Conservation (phyloP, 2,113 vertebrate species). For the Menura novaehollandiae region DNA sequence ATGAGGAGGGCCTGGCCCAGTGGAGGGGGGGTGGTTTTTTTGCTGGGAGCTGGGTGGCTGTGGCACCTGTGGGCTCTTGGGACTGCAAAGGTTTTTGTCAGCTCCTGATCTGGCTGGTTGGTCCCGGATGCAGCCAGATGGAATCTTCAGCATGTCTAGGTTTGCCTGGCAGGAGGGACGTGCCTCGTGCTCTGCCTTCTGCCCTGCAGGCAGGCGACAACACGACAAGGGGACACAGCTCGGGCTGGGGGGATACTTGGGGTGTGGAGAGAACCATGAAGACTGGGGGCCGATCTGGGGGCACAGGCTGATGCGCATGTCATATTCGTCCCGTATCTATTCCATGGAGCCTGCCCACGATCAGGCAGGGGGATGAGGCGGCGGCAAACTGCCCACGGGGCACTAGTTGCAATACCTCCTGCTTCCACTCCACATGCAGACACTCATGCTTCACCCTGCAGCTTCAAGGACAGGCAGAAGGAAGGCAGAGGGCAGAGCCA, state of each 20-base stretch:
- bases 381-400: neutral
- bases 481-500: neutral
- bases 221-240: neutral
- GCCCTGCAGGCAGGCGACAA: no score
- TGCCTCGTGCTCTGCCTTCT: neutral
- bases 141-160: neutral
- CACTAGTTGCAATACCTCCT: neutral
- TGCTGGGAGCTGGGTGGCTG: neutral
- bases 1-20: neutral
- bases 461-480: neutral
- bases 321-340: neutral
- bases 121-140: neutral
- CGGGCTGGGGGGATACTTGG: neutral
- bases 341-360: neutral
- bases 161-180: neutral
- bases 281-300: fast-evolving
- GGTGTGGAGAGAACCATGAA: neutral
- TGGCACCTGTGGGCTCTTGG: fast-evolving
- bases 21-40: neutral
- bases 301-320: fast-evolving
- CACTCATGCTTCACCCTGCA: neutral
- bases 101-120: neutral
- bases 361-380: neutral
- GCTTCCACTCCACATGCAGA: neutral
- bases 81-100: fast-evolving